phyloP scores from a whole-genome alignment of 2,888 invertebrate species.

The Amphimallon solstitiale region DNA sequence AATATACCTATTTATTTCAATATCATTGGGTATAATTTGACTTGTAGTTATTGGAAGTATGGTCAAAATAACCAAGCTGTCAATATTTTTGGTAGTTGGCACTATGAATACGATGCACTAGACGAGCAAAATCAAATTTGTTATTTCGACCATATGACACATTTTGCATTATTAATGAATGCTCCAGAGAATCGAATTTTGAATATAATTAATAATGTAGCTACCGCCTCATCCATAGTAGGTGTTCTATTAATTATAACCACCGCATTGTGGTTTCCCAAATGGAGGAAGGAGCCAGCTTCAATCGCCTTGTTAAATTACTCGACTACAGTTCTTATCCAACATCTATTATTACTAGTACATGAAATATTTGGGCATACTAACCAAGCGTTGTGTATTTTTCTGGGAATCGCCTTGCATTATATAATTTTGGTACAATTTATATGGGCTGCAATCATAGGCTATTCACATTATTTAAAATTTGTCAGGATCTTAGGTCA shows the following conservation, averaged over 20 bases:
- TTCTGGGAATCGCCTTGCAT: constrained; percentile 8
- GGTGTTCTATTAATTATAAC: constrained; percentile 2
- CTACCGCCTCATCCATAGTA: constrained; percentile 10
- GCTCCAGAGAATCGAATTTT: constrained; percentile 4
- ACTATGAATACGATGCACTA: constrained; percentile 1
- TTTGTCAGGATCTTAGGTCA: constrained; percentile 2
- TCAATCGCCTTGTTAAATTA: constrained; percentile 15
- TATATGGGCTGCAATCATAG: constrained; percentile 24
- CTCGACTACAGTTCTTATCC: constrained; percentile 7
- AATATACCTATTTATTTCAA: constrained; percentile 3
- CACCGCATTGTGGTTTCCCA: constrained; percentile 17
- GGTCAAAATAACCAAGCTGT: constrained; percentile 17
- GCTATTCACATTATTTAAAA: constrained; percentile 27
- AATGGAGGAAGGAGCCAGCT: constrained; percentile 26
- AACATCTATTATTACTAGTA: constrained; percentile 20
- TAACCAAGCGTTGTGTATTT: not conserved
- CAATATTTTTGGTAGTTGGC: constrained; percentile 30
- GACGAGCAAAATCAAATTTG: constrained; percentile 5
- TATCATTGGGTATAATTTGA: not conserved
- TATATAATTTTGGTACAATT: constrained; percentile 32
- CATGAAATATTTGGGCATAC: not conserved
- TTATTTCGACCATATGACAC: constrained; percentile 33
- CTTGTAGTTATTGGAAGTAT: constrained; percentile 35
- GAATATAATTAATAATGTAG: not conserved
- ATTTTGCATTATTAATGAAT: constrained; percentile 28